Evolutionary conservation across 1,140 invertebrate genomes (phyloP), one percentile per base, ranked within the genome.

Genomic region (Globodera rostochiensis): DNA sequence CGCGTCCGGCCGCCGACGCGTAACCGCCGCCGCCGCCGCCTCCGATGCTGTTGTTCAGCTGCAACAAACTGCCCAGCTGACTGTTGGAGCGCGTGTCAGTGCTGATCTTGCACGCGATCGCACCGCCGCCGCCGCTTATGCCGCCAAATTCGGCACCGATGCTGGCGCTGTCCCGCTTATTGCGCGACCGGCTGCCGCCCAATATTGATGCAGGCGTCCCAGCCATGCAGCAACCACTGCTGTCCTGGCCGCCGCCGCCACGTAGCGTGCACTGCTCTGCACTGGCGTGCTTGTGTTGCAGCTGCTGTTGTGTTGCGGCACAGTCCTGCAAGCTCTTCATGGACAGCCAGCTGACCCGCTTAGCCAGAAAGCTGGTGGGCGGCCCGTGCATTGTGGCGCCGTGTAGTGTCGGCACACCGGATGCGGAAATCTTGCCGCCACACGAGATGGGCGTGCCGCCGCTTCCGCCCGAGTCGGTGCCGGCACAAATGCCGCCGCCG

Each of bases 271-370:
- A 64, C 19, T 64, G 57, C 19, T 64, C 57, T 15, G 57, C 57
- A 46, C 25, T 82, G 60, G 19, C 80, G 15, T 53, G 82, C 57
- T 64, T 64, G 11, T 64, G 36, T 13, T 83, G 21, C 69, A 36
- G 7, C 15, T 47, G 49, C 6, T 50, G 36, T 47, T 86, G 74
- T 46, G 85, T 70, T 7, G 86, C 87, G 19, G 74, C 75, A 47
- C 80, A 74, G 73, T 89, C 88, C 73, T 90, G 88, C 21, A 89
- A 81, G 11, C 76, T 80, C 73, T 89, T 89, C 88, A 89, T 89
- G 11, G 87, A 88, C 21, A 89, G 53, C 88, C 88, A 89, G 13
- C 84, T 87, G 53, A 89, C 88, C 21, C 88, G 73, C 76, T 89
- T 89, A 76, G 85, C 71, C 86, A 76, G n/a, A 74, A 66, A n/a